These are phyloP conservation scores for Rhopilema esculentum DNA, from an alignment of 30 jellyfish, hydroid and myxozoan genomes.

Conservation along the genomic window DNA sequence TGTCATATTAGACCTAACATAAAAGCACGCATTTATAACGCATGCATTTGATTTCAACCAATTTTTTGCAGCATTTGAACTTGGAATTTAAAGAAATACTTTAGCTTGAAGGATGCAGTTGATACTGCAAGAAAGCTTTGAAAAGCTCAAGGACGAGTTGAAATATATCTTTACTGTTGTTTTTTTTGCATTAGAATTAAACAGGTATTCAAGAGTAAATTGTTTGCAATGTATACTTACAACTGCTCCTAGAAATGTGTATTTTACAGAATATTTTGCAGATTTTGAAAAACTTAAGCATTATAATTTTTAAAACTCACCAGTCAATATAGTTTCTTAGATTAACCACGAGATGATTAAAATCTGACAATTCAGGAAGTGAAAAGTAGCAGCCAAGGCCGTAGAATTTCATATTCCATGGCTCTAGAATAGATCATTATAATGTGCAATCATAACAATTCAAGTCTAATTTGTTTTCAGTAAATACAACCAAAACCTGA, in stretches of 20 bases:
- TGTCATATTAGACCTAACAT: background rate
- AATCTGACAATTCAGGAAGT: background rate
- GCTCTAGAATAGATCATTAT: background rate
- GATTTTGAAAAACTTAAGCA: background rate
- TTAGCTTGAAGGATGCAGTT: too few relatives aligned
- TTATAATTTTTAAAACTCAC: background rate
- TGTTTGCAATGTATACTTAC: too few relatives aligned
- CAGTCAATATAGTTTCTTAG: background rate
- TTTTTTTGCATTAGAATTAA: too few relatives aligned
- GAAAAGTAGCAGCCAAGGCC: background rate
- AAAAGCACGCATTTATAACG: background rate
- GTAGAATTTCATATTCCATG: background rate
- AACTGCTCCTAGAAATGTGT: background rate
- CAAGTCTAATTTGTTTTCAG: background rate
- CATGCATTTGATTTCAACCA: background rate
- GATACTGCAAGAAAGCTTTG: too few relatives aligned
- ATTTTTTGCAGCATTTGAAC: background rate
- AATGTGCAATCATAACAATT: too few relatives aligned
- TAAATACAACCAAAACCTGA: background rate
- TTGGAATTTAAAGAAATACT: too few relatives aligned
- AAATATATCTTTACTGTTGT: too few relatives aligned
- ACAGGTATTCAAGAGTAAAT: too few relatives aligned
- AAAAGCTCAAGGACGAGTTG: too few relatives aligned
- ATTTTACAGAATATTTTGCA: background rate
- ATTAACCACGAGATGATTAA: background rate